Evolutionary conservation across 1,140 invertebrate genomes (phyloP).

Genomic region (Teleopsis dalmanni): DNA sequence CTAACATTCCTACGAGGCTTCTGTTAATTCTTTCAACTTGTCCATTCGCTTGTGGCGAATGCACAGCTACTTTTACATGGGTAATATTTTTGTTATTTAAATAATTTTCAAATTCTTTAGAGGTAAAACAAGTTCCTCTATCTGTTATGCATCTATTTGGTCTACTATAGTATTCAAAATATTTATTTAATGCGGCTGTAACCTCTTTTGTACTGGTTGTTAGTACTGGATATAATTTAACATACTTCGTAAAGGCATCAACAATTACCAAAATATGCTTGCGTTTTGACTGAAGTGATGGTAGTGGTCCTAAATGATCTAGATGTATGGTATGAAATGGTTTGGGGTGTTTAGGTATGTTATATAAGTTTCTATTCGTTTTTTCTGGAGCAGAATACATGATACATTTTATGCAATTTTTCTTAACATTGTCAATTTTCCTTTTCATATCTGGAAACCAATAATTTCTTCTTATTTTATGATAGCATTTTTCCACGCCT

Average conservation of each 20-base stretch:
- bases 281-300: slow-evolving; percentile 3
- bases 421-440: neutral
- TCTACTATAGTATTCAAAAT: neutral
- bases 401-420: neutral
- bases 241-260: neutral
- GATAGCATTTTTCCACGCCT: neutral
- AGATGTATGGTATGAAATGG: neutral
- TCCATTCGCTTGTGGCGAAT: neutral
- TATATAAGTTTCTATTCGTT: neutral
- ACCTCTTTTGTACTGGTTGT: neutral
- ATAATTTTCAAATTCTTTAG: neutral
- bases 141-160: neutral
- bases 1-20: slow-evolving; percentile 1
- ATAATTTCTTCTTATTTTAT: neutral
- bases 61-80: neutral
- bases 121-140: neutral
- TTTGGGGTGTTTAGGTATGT: neutral
- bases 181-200: neutral
- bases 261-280: slow-evolving; percentile 5
- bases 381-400: neutral
- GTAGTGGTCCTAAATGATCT: neutral
- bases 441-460: neutral
- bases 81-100: neutral
- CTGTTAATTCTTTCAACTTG: slow-evolving; percentile 4
- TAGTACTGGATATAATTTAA: neutral